Evolutionary conservation across 2,888 invertebrate species (phyloP), one percentile per base, ranked within the genome.

Genomic region (Drosophila silvestris): DNA sequence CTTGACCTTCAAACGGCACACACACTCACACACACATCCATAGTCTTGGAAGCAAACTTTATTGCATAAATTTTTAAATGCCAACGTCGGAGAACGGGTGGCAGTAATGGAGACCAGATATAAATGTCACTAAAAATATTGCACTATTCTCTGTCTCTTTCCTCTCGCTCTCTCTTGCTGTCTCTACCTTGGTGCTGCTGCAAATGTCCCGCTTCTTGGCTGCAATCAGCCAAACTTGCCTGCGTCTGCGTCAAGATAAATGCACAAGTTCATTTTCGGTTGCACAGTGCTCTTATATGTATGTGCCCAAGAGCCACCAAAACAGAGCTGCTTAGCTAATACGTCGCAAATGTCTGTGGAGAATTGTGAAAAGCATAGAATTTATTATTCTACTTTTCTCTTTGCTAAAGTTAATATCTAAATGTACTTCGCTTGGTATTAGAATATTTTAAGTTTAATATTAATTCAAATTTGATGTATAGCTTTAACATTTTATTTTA

Each of bases 11-110:
- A 80, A 73, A 57, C 62, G 56, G 41, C 58, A 64, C 66, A 72
- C 70, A 58, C 69, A 54, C 54, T 28, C 35, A 35, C 44, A 59
- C 39, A 61, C 63, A 52, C 57, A 61, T 64, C 51, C 63, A 59
- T 50, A 53, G 57, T 61, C 26, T 32, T 66, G 63, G 44, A 54
- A 70, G 52, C 65, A 56, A 87, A 89, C 85, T 85, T 85, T 89
- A 79, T 90, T 82, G 91, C 86, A 91, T 91, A 85, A 69, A 91
- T 90, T 91, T 90, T 89, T 89, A 91, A 86, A 77, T 73, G 87
- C 81, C 85, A 81, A 37, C 19, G 10, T 35, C 52, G 37, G 56
- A 26, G 54, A 14, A 14, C 19, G 26, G 44, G 44, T 22, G 50
- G 44, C n/a, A n/a, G 51, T 30, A 54, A 37, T 44, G 51, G 22